A percentile compares a stretch with the other conserved stretches of the same genome.
Conservation (phyloP, 2,888 invertebrate genomes). For the Lathronympha strigana region DNA sequence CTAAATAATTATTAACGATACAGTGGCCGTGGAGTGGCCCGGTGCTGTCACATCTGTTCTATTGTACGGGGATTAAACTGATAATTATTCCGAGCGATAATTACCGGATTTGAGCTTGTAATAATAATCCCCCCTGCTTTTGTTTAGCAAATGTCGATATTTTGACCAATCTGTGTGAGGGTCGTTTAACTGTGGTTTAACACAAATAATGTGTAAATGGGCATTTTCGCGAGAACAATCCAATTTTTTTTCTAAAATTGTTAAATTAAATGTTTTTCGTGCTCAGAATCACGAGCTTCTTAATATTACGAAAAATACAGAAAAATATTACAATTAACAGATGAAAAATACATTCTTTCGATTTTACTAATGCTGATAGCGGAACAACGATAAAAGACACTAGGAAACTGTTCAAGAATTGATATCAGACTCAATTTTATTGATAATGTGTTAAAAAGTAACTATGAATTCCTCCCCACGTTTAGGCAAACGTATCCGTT, state of each 20-base stretch:
- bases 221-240: too few relatives aligned
- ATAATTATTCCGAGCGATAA: constrained; percentile 81
- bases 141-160: constrained; percentile 51
- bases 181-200: not conserved
- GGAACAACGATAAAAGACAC: not conserved
- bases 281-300: too few relatives aligned
- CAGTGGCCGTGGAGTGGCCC: constrained; percentile 81
- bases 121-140: constrained; percentile 53
- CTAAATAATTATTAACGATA: constrained; percentile 79
- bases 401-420: not conserved
- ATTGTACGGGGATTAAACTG: constrained; percentile 77
- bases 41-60: constrained; percentile 81
- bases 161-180: constrained; percentile 35
- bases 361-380: not conserved
- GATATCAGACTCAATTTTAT: not conserved
- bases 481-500: constrained; percentile 29
- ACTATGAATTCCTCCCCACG: not conserved
- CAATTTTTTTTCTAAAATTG: too few relatives aligned
- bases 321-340: too few relatives aligned
- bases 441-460: not conserved
- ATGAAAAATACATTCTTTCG: too few relatives aligned
- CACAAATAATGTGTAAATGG: too few relatives aligned
- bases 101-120: constrained; percentile 76
- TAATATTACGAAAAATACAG: too few relatives aligned
- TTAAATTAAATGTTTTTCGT: too few relatives aligned